Conservation (phyloP, 2,113 vertebrate genomes). For the Copsychus sechellarum region DNA sequence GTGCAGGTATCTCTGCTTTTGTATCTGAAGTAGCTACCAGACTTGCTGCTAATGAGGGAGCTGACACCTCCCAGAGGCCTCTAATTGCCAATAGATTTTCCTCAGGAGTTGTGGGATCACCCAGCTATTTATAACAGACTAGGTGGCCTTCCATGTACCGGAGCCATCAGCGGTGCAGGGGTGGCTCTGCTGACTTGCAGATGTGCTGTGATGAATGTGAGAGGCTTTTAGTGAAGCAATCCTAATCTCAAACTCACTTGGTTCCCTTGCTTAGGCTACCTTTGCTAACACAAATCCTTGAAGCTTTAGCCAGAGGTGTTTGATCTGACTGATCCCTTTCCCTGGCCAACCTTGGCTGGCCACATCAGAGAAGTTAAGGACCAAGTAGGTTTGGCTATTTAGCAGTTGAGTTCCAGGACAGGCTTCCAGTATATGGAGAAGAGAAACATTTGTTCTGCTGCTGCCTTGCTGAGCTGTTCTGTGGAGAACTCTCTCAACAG, state of each 20-base stretch:
- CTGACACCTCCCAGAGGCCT: not conserved
- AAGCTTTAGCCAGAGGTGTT: not conserved
- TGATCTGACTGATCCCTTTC: not conserved
- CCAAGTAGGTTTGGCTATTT: not conserved
- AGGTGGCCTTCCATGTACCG: not conserved
- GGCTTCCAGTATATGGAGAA: not conserved
- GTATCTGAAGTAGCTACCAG: not conserved
- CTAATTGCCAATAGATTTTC: not conserved
- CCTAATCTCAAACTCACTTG: not conserved
- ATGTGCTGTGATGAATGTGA: not conserved
- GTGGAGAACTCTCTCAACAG: not conserved
- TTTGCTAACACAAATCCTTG: not conserved
- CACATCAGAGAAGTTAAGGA: not conserved
- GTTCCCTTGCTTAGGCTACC: not conserved
- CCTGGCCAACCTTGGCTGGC: not conserved
- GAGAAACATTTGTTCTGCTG: conserved; percentile 1
- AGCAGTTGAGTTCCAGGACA: not conserved
- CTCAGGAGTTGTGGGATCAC: not conserved
- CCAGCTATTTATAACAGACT: not conserved
- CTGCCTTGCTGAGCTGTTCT: conserved; percentile 16
- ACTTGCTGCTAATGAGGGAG: not conserved
- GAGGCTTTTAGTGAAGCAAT: not conserved
- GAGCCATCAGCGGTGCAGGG: not conserved
- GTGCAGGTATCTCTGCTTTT: not conserved
- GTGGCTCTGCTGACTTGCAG: not conserved